phyloP scores from a whole-genome alignment of 2,888 invertebrate genomes.

The Phragmatobia fuliginosa region DNA sequence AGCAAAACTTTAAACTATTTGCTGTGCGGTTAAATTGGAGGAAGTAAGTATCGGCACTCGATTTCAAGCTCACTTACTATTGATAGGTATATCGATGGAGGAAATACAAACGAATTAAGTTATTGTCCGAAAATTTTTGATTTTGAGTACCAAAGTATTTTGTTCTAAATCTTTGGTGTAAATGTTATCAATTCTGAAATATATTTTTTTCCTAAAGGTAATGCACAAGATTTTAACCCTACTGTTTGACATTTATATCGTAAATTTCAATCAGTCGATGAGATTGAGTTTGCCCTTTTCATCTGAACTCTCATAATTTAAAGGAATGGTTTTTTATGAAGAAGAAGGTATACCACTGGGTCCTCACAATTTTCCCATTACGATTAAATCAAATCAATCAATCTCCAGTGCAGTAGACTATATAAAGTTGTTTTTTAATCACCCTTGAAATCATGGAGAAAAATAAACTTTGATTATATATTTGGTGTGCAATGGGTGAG shows the following conservation, averaged over 20 bases:
- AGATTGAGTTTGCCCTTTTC: constrained; percentile 2
- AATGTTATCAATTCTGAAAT: background rate
- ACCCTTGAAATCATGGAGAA: background rate
- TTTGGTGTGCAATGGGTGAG: no score
- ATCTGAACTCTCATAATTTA: constrained; percentile 10
- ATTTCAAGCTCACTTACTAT: constrained; percentile 17
- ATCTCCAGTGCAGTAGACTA: no score
- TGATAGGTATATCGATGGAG: background rate
- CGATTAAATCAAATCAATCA: constrained; percentile 10
- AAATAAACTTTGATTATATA: no score
- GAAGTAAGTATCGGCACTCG: constrained; percentile 10
- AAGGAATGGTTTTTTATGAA: background rate
- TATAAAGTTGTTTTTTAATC: no score
- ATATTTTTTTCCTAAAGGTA: background rate
- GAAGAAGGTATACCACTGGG: background rate
- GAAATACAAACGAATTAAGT: constrained; percentile 1
- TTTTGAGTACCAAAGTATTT: background rate
- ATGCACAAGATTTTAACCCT: background rate
- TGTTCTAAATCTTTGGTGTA: background rate
- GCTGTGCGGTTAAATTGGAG: constrained; percentile 18
- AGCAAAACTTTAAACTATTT: constrained; percentile 17
- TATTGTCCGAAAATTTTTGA: background rate
- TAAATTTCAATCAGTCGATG: constrained; percentile 2
- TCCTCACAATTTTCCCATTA: background rate
- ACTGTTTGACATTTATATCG: constrained; percentile 4